Evolutionary conservation across 2,797 vertebrate species (phyloP).

Genomic region (Argyrosomus regius): DNA sequence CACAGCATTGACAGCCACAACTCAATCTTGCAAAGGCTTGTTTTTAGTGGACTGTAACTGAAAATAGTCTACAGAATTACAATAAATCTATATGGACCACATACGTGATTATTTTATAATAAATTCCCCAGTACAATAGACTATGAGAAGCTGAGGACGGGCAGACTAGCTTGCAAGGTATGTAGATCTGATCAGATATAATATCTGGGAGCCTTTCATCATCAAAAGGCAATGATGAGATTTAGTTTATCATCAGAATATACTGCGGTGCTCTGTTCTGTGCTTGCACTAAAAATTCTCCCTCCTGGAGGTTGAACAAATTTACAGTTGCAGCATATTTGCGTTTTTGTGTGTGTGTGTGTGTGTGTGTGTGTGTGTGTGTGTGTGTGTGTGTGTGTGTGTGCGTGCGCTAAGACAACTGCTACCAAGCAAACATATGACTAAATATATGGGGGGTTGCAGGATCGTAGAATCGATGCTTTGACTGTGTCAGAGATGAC

Average conservation of each 20-base stretch:
- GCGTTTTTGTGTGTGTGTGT: not conserved
- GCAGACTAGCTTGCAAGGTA: constrained; percentile 34
- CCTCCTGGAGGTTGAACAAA: constrained; percentile 24
- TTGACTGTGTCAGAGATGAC: not conserved
- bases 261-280: constrained; percentile 30
- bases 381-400: constrained; percentile 8
- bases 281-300: constrained; percentile 18
- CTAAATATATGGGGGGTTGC: not conserved
- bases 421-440: constrained; percentile 3
- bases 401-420: not conserved
- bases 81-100: constrained; percentile 52
- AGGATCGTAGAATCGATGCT: not conserved
- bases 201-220: constrained; percentile 57
- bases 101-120: constrained; percentile 55
- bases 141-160: constrained; percentile 17
- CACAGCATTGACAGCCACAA: constrained; percentile 34
- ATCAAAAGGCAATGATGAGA: constrained; percentile 63
- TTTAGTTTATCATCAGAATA: constrained; percentile 57
- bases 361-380: not conserved
- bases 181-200: constrained; percentile 59
- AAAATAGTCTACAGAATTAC: constrained; percentile 46
- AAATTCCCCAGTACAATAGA: constrained; percentile 34
- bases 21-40: constrained; percentile 35
- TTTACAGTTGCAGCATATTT: constrained; percentile 20
- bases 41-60: constrained; percentile 56